Base-by-base conservation (phyloP, 2,888 invertebrate genomes). In the Dicycla oo region DNA sequence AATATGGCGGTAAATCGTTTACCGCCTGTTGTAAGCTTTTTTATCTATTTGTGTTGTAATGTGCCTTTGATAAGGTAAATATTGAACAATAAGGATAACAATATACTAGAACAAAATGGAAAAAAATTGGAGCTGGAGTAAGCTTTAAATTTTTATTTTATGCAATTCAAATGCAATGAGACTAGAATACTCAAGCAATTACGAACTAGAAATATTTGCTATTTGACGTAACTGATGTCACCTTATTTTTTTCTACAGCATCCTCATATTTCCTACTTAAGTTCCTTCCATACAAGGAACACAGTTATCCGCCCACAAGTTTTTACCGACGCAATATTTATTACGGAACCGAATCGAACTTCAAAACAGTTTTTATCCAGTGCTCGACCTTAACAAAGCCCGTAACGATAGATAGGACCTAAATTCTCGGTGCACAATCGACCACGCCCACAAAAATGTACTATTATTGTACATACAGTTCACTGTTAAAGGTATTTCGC, bases 401-500 rank as follows among this genome's bases (percentile, higher is more conserved):
- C 79, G 88, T 86, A 90, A 91, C 89, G 87, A 91, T 90, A 88
- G 87, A 88, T 87, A 89, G 89, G 89, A 86, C 70, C 88, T 91
- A 88, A 89, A 89, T 89, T 87, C 88, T 87, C 84, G 89, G 88
- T 88, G 90, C 91, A 92, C 90, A 93, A 93, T 91, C 87, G 88
- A 78, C 94, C 95, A 94, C 95, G 95, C 95, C 95, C 93, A 91
- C 91, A 90, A 58, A 90, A 58, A 92, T 92, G 90, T 90, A 89
- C 88, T 82, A 78, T 83, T 83, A 81, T 85, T 73, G 75, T 73
- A 68, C 56, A 91, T 73, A 68, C 56, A 91, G 84, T 84, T 88
- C 87, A 82, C 85, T 78, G 87, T 90, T 84, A 86, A 85, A 89
- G 94, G 95, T 93, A 95, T 96, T 95, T 95, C 94, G 94, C 96